A percentile compares a stretch with the other conserved stretches of the same genome.
Conservation (phyloP, 2,797 vertebrate genomes). For the Xyrichtys novacula region DNA sequence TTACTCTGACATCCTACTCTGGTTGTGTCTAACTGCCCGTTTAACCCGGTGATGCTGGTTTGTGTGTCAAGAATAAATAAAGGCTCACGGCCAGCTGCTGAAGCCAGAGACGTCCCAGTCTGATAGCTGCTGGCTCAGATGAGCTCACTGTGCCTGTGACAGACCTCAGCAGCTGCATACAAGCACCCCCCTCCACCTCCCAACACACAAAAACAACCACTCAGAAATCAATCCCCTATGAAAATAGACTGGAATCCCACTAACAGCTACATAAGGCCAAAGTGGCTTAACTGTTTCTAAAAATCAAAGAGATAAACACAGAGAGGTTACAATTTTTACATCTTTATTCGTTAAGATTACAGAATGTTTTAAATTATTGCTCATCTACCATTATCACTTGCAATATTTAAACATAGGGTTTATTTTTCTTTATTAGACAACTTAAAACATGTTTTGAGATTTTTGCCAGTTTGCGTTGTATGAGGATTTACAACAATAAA, state of each 20-base stretch:
- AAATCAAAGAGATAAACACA: constrained; percentile 20
- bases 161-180: constrained; percentile 61
- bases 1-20: neutral
- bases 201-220: constrained; percentile 14
- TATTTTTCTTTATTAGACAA: constrained; percentile 80
- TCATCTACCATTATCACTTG: constrained; percentile 96
- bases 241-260: neutral
- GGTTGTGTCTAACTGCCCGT: neutral
- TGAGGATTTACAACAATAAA: constrained; percentile 89
- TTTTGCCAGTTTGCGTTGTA: constrained; percentile 77
- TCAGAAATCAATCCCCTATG: constrained; percentile 9
- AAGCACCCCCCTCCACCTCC: neutral
- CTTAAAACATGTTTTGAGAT: constrained; percentile 80
- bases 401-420: constrained; percentile 90
- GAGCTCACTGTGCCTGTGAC: constrained; percentile 54
- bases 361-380: constrained; percentile 93
- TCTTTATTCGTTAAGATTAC: constrained; percentile 95
- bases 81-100: constrained; percentile 29
- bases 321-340: constrained; percentile 64
- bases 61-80: constrained; percentile 37
- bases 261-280: neutral
- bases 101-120: constrained; percentile 57
- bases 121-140: constrained; percentile 44
- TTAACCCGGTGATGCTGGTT: neutral
- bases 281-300: neutral